phyloP scores from a whole-genome alignment of 2,888 invertebrate genomes.

The Polia nebulosa region DNA sequence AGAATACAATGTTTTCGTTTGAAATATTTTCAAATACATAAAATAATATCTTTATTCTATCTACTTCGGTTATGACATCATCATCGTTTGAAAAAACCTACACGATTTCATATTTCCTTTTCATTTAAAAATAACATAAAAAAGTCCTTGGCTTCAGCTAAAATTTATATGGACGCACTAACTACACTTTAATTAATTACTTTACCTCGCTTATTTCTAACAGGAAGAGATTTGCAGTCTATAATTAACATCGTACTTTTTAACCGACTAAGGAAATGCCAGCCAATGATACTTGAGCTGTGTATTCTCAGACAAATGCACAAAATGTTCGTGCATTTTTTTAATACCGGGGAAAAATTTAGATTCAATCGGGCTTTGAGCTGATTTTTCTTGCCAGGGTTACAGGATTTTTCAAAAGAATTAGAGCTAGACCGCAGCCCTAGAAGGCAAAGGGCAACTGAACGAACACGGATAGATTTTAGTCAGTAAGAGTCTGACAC shows the following conservation, averaged over 20 bases:
- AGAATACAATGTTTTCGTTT: background rate
- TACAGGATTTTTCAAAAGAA: no score
- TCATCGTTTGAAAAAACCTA: background rate
- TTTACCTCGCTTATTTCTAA: slow-evolving; percentile 51
- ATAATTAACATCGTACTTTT: slow-evolving; percentile 56
- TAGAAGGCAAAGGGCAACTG: no score
- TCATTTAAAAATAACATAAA: slow-evolving; percentile 16
- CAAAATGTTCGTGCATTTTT: background rate
- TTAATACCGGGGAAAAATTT: background rate
- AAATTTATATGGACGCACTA: slow-evolving; percentile 43
- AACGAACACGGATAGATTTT: no score
- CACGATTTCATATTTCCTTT: slow-evolving; percentile 31
- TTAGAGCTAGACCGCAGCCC: no score
- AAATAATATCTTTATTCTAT: background rate
- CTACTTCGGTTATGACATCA: slow-evolving; percentile 18
- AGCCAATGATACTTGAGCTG: slow-evolving; percentile 47
- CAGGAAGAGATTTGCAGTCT: slow-evolving; percentile 61
- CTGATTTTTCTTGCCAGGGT: no score
- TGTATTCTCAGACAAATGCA: background rate
- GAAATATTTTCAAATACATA: background rate
- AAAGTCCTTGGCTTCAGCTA: slow-evolving; percentile 30
- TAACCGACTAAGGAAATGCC: slow-evolving; percentile 42
- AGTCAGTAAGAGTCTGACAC: no score
- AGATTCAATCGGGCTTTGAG: no score
- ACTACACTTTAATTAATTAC: slow-evolving; percentile 49